A percentile compares a stretch with the other conserved stretches of the same genome.
Evolutionary conservation across 30 jellyfish, hydroid and myxozoan genomes (phyloP).

Genomic region (Aurelia sp.): DNA sequence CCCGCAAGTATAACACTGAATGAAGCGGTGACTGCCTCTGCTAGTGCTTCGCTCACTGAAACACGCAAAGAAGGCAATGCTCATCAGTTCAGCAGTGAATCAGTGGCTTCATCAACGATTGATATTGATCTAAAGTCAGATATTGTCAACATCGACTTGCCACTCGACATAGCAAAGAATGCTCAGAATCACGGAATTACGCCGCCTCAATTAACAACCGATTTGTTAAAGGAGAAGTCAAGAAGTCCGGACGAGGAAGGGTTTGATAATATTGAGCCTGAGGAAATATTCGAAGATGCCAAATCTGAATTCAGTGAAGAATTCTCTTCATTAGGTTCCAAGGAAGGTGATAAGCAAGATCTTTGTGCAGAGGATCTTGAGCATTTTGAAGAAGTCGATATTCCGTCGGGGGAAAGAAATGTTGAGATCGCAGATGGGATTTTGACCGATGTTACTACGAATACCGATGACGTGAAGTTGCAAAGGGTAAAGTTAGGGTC

Average conservation of each 20-base stretch:
- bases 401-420: too few relatives aligned
- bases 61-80: too few relatives aligned
- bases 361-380: slow-evolving; percentile 8
- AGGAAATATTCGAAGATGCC: slow-evolving; percentile 65
- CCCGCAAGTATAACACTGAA: too few relatives aligned
- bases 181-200: neutral
- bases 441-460: too few relatives aligned
- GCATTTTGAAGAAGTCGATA: slow-evolving; percentile 14
- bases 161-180: neutral
- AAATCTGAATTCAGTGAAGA: slow-evolving; percentile 41
- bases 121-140: neutral
- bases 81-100: too few relatives aligned
- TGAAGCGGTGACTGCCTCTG: too few relatives aligned
- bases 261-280: slow-evolving; percentile 58
- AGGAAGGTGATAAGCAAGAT: neutral
- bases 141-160: slow-evolving; percentile 22
- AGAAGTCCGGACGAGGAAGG: slow-evolving; percentile 55
- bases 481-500: too few relatives aligned
- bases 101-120: too few relatives aligned
- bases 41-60: too few relatives aligned
- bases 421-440: too few relatives aligned
- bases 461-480: too few relatives aligned
- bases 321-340: neutral
- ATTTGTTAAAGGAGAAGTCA: neutral
- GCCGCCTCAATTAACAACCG: neutral